Conservation (phyloP, 2,888 invertebrate genomes). For the Idaea biselata region DNA sequence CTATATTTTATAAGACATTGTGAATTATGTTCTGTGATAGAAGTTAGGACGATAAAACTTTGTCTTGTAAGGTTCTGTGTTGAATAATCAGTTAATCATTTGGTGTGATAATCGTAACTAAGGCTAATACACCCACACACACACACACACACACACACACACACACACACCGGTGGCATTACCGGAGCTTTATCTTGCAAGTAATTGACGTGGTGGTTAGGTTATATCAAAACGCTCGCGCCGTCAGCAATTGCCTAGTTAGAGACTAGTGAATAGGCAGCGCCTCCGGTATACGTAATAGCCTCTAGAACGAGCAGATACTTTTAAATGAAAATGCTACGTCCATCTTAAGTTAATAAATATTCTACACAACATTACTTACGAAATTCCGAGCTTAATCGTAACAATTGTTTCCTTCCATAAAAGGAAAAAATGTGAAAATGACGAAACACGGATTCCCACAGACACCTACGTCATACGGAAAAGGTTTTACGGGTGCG, state of each 20-base stretch:
- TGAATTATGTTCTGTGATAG: neutral
- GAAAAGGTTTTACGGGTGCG: neutral
- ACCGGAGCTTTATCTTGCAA: too few species aligned
- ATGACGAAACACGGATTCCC: neutral
- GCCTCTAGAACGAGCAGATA: too few species aligned
- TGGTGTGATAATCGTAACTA: neutral
- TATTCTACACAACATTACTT: neutral
- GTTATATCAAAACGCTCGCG: too few species aligned
- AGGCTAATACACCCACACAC: neutral
- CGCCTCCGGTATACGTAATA: too few species aligned
- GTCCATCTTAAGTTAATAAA: neutral
- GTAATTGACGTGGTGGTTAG: too few species aligned
- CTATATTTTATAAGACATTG: conserved; percentile 1
- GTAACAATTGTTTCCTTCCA: neutral
- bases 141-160: too few species aligned
- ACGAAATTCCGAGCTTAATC: neutral
- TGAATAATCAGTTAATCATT: neutral
- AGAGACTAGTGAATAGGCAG: too few species aligned
- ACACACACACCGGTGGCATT: too few species aligned
- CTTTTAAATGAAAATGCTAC: too few species aligned
- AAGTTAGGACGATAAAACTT: neutral
- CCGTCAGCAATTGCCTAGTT: too few species aligned
- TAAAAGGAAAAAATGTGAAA: neutral
- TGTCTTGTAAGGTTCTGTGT: neutral
- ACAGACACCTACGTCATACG: neutral